Evolutionary conservation across 2,888 invertebrate genomes (phyloP).

Genomic region (Sipha maydis): DNA sequence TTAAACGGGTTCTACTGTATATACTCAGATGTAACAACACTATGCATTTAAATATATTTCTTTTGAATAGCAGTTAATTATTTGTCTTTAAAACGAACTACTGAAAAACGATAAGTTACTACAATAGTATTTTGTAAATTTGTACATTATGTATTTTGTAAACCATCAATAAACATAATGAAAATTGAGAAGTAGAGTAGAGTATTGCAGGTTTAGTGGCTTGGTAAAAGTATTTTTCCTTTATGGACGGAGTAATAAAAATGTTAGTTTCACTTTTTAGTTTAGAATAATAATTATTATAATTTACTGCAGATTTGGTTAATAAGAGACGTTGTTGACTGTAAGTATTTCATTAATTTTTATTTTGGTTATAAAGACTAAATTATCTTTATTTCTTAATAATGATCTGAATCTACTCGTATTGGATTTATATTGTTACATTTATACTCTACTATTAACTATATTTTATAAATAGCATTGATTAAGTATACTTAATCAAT

Average conservation of each 20-base stretch:
- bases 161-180: not conserved
- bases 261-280: not conserved
- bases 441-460: too few relatives aligned
- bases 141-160: not conserved
- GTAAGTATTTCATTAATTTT: not conserved
- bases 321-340: not conserved
- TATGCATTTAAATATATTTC: not conserved
- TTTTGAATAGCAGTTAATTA: not conserved
- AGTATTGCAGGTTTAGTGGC: not conserved
- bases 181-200: not conserved
- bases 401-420: too few relatives aligned
- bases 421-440: too few relatives aligned
- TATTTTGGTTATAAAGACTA: not conserved
- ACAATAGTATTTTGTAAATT: not conserved
- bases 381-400: not conserved
- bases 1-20: too few relatives aligned
- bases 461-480: too few relatives aligned
- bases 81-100: not conserved
- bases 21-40: not conserved
- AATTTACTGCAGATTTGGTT: too few relatives aligned
- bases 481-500: too few relatives aligned
- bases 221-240: not conserved
- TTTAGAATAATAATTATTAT: not conserved
- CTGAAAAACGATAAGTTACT: not conserved
- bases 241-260: not conserved